Evolutionary conservation across 2,113 vertebrate species (phyloP).

Genomic region (Gambusia affinis): DNA sequence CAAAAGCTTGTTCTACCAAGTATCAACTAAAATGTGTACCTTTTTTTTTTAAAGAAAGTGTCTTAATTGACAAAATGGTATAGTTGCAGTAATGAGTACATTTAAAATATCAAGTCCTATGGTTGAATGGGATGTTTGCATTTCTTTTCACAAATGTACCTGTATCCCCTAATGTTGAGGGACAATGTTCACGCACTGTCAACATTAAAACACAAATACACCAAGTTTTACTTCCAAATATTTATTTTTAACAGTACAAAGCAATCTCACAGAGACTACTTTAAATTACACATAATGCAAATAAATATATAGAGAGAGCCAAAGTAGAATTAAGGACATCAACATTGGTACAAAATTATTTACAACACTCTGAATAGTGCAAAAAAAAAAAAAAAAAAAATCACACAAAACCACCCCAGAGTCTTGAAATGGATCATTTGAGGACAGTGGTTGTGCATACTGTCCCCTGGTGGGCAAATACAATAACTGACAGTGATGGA

Average conservation of each 20-base stretch:
- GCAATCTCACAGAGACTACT: constrained; percentile 83
- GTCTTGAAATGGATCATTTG: constrained; percentile 58
- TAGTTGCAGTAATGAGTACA: too few species aligned
- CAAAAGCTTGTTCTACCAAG: too few species aligned
- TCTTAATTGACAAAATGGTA: too few species aligned
- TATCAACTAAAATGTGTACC: too few species aligned
- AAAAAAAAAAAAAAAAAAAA: constrained; percentile 49
- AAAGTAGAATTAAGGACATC: constrained; percentile 69
- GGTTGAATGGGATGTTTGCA: background rate
- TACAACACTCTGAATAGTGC: constrained; percentile 81
- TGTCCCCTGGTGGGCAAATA: constrained; percentile 51
- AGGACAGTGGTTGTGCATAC: constrained; percentile 60
- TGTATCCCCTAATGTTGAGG: background rate
- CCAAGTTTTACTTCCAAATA: constrained; percentile 54
- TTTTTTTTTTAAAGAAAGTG: too few species aligned
- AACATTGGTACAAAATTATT: constrained; percentile 79
- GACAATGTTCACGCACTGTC: background rate
- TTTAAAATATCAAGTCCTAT: background rate
- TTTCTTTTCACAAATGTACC: background rate
- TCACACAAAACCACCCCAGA: constrained; percentile 64
- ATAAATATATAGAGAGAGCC: constrained; percentile 79
- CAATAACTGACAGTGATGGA: constrained; percentile 46
- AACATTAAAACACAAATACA: constrained; percentile 1
- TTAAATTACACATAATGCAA: constrained; percentile 79
- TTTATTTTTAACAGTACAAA: constrained; percentile 80